Conservation (phyloP, 2,888 invertebrate genomes). For the Glyphotaelius pellucidus region DNA sequence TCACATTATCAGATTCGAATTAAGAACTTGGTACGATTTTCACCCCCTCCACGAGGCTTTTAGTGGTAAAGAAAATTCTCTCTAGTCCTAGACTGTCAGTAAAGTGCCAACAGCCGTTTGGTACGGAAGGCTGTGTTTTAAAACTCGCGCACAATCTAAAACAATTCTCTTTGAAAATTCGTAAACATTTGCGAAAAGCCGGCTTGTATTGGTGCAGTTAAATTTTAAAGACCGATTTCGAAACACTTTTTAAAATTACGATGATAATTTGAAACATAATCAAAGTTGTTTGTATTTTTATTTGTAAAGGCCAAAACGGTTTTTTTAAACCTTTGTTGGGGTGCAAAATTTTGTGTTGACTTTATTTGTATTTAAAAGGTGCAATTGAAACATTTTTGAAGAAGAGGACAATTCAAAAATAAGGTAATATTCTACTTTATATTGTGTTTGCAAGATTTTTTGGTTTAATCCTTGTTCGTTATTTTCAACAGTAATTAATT, state of each 20-base stretch:
- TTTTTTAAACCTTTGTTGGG: neutral
- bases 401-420: neutral
- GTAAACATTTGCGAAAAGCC: neutral
- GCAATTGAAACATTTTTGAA: neutral
- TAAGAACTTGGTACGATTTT: neutral
- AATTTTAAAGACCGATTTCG: neutral
- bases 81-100: neutral
- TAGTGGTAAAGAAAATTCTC: constrained; percentile 30
- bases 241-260: neutral
- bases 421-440: neutral
- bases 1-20: neutral
- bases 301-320: neutral
- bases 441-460: too few species aligned
- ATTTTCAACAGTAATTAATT: too few species aligned
- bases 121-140: neutral
- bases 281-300: neutral
- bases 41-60: neutral
- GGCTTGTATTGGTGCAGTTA: neutral
- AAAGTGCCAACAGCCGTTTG: constrained; percentile 2
- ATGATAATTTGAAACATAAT: neutral
- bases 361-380: neutral
- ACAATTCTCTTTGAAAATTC: neutral
- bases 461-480: too few species aligned
- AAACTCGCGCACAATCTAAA: neutral
- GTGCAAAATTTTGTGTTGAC: neutral